Base-by-base conservation (phyloP, 2,888 invertebrate species). In the Pycnomerus fuliginosus region DNA sequence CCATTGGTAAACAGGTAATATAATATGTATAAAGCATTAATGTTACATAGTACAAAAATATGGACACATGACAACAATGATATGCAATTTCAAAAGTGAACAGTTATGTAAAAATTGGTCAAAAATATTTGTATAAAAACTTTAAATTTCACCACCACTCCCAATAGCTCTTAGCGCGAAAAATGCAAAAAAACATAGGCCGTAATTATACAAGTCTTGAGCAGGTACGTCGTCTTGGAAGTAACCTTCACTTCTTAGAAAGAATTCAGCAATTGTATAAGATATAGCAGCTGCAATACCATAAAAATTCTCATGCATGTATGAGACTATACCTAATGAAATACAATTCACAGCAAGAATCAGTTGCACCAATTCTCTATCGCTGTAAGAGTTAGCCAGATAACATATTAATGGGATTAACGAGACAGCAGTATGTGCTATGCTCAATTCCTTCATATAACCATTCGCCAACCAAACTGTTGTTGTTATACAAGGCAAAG, bases 151-250 rank as follows among this genome's bases (percentile, higher is more conserved):
- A 28, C 17, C 25, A 28, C 23, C 44, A 55, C 52, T 45, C 27
- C 50, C 31, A 31, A 61, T 31, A 28, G 69, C 61, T 50, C 56
- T 63, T 13, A 65, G 49, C 25, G 67, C 58, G 53, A 71, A 73
- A 48, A 58, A 64, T 32, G 64, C 45, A 55, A 67, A 71, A 53
- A 73, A 72, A 50, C 70, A 69, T 48, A 70, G 53, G 16, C 68
- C 68, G 53, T 70, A 69, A 51, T 71, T 72, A 42, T 63, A 68
- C 45, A 73, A 59, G 56, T 71, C 71, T 48, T 63, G 57, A 44
- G 63, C 53, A 29, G 71, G 69, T 48, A 70, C 57, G 24, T 68
- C 64, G 27, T 62, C 57, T n/a, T n/a, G n/a, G 15, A 60, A 54
- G 16, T 56, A 52, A 24, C 61, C 57, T 23, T 60, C 53, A 24